Evolutionary conservation across 2,113 vertebrate genomes (phyloP), one percentile per base, ranked within the genome.

Genomic region (Sturnira hondurensis): DNA sequence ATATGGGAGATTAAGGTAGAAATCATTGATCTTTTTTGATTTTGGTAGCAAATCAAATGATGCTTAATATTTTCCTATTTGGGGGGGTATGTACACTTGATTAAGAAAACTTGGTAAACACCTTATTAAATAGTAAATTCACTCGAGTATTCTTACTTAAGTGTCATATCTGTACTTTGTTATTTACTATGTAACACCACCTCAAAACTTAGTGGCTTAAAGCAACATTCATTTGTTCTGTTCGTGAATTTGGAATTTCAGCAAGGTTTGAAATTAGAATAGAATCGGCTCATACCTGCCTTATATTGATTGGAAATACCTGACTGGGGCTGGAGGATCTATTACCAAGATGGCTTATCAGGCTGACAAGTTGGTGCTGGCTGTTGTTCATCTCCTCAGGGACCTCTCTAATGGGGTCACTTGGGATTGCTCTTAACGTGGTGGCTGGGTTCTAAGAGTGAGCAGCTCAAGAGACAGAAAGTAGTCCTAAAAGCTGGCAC

Each of bases 1-100:
- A 31, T 83, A 50, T 86, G 38, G 47, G 92, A 94, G 78, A 86
- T 94, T 89, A 85, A 96, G 93, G 13, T 82, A 86, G 24, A 84
- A 80, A 52, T 92, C 16, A 65, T 67, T 43, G 24, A 41, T 70
- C 33, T 33, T 81, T 86, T 94, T 73, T 65, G 22, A 56, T 93
- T n/a, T 94, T 92, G 67, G 77, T 50, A 86, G 38, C 20, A 88
- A 89, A 61, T 41, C 13, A 17, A 89, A 58, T 16, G 5, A 52
- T 76, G 86, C 14, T 93, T 93, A 26, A 70, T 88, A 58, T 93
- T 92, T 95, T 58, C 22, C 12, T 95, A 14, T 58, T 50, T 16
- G 4, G 13, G 11, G 12, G 2, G 5, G 19, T 3, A 5, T 50
- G 4, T 80, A 38, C 65, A 7, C 87, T 71, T 93, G 33, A 54